Base-by-base conservation (phyloP, 1,140 invertebrate species). In the Pseudomyrmex dendroicus region DNA sequence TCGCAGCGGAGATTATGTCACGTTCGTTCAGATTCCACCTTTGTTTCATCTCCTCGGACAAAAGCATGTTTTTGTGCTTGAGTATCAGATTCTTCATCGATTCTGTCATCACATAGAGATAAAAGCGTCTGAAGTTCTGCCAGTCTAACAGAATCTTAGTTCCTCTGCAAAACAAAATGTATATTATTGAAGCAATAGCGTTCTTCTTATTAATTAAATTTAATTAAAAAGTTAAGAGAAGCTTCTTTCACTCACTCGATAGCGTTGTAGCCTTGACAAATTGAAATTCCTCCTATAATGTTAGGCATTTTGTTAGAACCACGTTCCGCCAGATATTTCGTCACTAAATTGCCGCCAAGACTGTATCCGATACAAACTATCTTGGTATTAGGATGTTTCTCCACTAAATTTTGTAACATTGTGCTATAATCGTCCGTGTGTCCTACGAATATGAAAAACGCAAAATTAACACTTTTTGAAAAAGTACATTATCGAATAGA, bases 71-170 rank as follows among this genome's bases (percentile, higher is more conserved):
- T 84, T 97, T 96, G 93, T 98, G 97, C 50, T 96, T 95, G 1
- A 97, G 95, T 78, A 99, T 97, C 56, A 98, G 96, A 87, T 96
- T 96, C 78, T 98, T 97, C 89, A 98, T 96, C 91, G 98, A 98
- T 92, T 98, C 97, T 1, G 98, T 98, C 97, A 99, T 98, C 54
- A 98, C 96, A 91, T 98, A 98, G n/a, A 98, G 94, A 92, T 99
- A 99, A 86, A 98, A 96, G 1, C 98, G 96, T 4, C 98, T 95
- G 91, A 98, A 97, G 90, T 98, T 97, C 89, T 97, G 96, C 98
- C 98, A 98, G 89, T 98, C 96, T 15, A 98, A 93, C 67, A 98
- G 93, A 90, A 96, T 96, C 70, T 97, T 96, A 86, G 97, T 96
- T 44, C 96, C 96, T 86, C 97, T 98, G 92, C 35, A 5, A 68